phyloP scores from a whole-genome alignment of 1,140 invertebrate genomes.

The Sinonovacula constricta region DNA sequence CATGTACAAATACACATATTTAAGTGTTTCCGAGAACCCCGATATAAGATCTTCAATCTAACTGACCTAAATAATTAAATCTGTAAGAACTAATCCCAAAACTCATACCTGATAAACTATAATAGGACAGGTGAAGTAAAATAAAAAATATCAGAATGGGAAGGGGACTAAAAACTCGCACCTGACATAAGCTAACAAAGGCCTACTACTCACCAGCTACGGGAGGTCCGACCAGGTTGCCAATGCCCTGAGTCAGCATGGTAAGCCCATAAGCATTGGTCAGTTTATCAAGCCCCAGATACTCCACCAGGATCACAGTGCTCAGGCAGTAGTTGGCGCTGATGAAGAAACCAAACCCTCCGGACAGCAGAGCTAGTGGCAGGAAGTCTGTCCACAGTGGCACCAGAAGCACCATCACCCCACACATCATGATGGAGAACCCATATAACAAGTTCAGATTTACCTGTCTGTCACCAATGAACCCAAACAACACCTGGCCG shows the following conservation, averaged over 20 bases:
- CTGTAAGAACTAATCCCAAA: no score
- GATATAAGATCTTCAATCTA: no score
- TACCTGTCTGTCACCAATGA: constrained; percentile 86
- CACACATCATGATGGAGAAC: constrained; percentile 63
- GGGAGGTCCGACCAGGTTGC: constrained; percentile 75
- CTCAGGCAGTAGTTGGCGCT: constrained; percentile 76
- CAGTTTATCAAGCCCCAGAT: constrained; percentile 74
- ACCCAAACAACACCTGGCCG: constrained; percentile 91
- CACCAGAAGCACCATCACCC: constrained; percentile 63
- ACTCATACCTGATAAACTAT: no score
- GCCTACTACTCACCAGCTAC: constrained; percentile 76
- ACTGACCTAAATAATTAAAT: no score
- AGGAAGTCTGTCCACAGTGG: constrained; percentile 63
- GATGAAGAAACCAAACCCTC: constrained; percentile 75
- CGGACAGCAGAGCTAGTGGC: constrained; percentile 60
- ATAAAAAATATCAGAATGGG: no score
- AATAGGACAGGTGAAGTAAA: no score
- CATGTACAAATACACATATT: no score
- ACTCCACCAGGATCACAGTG: constrained; percentile 75
- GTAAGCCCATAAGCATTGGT: constrained; percentile 77
- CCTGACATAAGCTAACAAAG: no score
- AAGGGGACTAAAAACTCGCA: no score
- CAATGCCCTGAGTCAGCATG: constrained; percentile 76
- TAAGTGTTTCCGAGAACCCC: no score
- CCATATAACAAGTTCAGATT: constrained; percentile 72